Percentiles rank a stretch among this genome's conserved stretches.
phyloP scores from a whole-genome alignment of 2,797 vertebrate species.

The Myiotriccus ornatus region DNA sequence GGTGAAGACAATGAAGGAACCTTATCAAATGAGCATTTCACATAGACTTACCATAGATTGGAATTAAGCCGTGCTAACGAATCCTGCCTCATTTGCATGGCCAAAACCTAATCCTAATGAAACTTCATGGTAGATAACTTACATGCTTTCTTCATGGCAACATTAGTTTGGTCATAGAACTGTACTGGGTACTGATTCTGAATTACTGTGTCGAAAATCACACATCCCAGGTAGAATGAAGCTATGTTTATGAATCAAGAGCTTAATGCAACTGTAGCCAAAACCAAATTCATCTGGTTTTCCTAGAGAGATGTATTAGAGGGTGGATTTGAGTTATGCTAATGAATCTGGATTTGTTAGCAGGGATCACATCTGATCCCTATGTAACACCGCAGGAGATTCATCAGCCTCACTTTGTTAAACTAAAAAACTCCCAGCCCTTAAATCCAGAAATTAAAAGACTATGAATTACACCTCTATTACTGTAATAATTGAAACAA shows the following conservation, averaged over 20 bases:
- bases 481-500: constrained; percentile 39
- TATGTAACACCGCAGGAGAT: constrained; percentile 31
- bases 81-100: constrained; percentile 73
- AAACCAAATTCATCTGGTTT: constrained; percentile 25
- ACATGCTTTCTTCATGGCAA: constrained; percentile 38
- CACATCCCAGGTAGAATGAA: not conserved
- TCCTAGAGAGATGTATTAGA: constrained; percentile 50
- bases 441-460: constrained; percentile 48
- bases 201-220: not conserved
- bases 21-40: constrained; percentile 79
- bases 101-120: constrained; percentile 71
- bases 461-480: constrained; percentile 9
- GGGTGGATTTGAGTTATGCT: constrained; percentile 56
- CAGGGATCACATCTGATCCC: constrained; percentile 63
- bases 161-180: constrained; percentile 4
- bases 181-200: not conserved
- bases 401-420: constrained; percentile 58
- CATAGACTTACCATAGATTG: constrained; percentile 73
- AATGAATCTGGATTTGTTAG: constrained; percentile 62
- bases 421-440: not conserved
- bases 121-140: constrained; percentile 65
- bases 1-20: constrained; percentile 73
- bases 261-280: not conserved
- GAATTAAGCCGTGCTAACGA: constrained; percentile 70
- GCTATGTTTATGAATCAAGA: constrained; percentile 1